A percentile compares a stretch with the other conserved stretches of the same genome.
Conservation (phyloP, 2,113 vertebrate species). For the Pseudorectes ferrugineus region DNA sequence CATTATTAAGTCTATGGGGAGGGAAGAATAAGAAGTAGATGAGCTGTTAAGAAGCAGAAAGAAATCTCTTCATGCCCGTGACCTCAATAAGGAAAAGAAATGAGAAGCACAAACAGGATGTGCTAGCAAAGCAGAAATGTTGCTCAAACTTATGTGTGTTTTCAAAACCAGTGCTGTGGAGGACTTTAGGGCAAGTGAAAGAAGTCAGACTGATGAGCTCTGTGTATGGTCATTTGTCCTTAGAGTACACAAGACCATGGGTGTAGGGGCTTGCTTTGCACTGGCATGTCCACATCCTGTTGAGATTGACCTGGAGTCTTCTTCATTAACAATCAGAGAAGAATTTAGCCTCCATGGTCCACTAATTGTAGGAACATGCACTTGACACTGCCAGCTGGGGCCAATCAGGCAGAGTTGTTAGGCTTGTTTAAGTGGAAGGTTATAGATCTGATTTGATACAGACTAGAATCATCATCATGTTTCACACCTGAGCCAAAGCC, state of each 20-base stretch:
- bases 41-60: slow-evolving; percentile 31
- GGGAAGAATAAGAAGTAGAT: not conserved
- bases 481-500: not conserved
- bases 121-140: slow-evolving; percentile 40
- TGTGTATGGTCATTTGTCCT: not conserved
- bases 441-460: not conserved
- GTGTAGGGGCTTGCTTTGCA: not conserved
- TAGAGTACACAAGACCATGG: not conserved
- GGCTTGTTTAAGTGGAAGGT: not conserved
- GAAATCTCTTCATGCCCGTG: not conserved
- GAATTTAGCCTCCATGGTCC: not conserved
- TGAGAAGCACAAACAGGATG: not conserved
- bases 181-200: not conserved
- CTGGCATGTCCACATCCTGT: not conserved
- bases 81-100: slow-evolving; percentile 49
- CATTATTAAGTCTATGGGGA: slow-evolving; percentile 6
- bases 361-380: not conserved
- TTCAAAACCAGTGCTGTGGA: not conserved
- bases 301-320: not conserved
- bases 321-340: not conserved
- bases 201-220: not conserved
- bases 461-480: not conserved
- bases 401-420: not conserved
- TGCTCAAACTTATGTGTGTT: not conserved
- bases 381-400: not conserved